Evolutionary conservation across 2,113 vertebrate species (phyloP).

Genomic region (Azemiops feae): DNA sequence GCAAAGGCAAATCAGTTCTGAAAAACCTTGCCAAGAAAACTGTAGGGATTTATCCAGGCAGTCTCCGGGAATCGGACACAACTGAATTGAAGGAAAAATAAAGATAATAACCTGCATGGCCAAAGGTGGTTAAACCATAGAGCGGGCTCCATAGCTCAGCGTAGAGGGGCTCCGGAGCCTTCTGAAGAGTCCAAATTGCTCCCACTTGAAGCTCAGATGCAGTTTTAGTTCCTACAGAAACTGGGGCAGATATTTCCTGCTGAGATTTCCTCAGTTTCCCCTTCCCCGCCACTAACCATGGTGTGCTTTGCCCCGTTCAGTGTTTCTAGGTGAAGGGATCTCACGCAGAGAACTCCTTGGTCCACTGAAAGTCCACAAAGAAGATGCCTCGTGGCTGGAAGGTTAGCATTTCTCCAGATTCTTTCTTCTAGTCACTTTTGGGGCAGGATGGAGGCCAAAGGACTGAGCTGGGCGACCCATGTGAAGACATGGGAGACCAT

Average conservation of each 20-base stretch:
- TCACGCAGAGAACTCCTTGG: neutral
- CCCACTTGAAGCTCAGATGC: neutral
- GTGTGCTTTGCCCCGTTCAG: neutral
- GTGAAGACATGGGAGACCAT: neutral
- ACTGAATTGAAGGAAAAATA: too few relatives aligned
- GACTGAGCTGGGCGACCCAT: neutral
- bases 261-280: neutral
- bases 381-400: constrained; percentile 23
- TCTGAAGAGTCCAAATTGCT: neutral
- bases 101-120: neutral
- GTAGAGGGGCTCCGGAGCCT: neutral
- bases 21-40: too few relatives aligned
- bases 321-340: constrained; percentile 19
- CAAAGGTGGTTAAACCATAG: neutral
- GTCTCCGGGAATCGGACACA: too few relatives aligned
- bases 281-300: neutral
- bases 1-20: too few relatives aligned
- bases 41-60: too few relatives aligned
- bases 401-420: constrained; percentile 12
- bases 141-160: neutral
- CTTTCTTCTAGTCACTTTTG: neutral
- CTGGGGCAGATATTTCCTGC: neutral
- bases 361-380: constrained; percentile 19
- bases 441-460: too few relatives aligned
- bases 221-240: neutral